Conservation (phyloP, 2,113 vertebrate species). For the Oreotrochilus melanogaster region DNA sequence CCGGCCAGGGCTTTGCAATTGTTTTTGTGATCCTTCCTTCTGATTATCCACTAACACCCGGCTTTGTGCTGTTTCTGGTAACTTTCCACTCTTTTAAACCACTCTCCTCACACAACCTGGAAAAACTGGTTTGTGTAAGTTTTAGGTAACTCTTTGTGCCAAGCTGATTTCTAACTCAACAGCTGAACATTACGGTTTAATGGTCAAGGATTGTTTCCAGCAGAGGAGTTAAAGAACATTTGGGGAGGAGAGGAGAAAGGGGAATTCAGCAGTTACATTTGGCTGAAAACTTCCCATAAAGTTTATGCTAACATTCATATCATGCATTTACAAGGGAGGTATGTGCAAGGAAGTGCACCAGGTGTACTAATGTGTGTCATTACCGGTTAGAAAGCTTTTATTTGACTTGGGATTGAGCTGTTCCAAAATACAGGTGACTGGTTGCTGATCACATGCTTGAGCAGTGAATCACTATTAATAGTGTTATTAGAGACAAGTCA, state of each 20-base stretch:
- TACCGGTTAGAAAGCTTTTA: not conserved
- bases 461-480: not conserved
- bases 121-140: conserved; percentile 61
- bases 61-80: conserved; percentile 39
- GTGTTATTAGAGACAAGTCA: not conserved
- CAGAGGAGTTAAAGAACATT: not conserved
- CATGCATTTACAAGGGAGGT: not conserved
- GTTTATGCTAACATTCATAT: not conserved
- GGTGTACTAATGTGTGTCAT: not conserved
- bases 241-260: not conserved
- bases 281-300: conserved; percentile 17
- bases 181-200: not conserved
- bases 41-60: not conserved
- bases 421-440: not conserved
- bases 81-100: conserved; percentile 57
- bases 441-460: not conserved
- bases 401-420: not conserved
- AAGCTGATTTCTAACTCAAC: conserved; percentile 6
- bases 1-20: not conserved
- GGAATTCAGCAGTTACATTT: not conserved
- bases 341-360: not conserved
- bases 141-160: conserved; percentile 29
- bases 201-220: not conserved
- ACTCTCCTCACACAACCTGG: not conserved
- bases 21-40: not conserved